A percentile compares a stretch with the other conserved stretches of the same genome.
Evolutionary conservation across 2,888 invertebrate genomes (phyloP).

Genomic region (Campaea margaritaria): DNA sequence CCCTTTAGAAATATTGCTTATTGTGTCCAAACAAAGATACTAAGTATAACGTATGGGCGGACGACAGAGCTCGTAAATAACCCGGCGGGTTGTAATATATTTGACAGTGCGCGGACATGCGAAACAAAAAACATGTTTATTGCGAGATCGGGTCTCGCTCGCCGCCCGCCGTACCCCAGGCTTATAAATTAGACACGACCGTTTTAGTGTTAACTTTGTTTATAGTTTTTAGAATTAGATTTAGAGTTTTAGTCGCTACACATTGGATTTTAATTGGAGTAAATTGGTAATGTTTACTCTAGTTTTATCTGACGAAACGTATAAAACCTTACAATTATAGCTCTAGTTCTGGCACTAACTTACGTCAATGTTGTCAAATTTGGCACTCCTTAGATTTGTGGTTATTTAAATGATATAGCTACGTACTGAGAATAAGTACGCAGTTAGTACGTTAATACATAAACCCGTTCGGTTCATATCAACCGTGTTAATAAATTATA

Average conservation of each 20-base stretch:
- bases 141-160: conserved; percentile 71
- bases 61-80: conserved; percentile 84
- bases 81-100: conserved; percentile 84
- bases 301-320: no score
- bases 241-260: conserved; percentile 24
- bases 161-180: conserved; percentile 52
- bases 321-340: no score
- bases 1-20: conserved; percentile 85
- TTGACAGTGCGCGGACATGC: conserved; percentile 85
- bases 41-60: conserved; percentile 86
- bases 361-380: no score
- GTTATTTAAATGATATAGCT: no score
- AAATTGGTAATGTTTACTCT: background rate
- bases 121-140: conserved; percentile 85
- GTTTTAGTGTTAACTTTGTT: conserved; percentile 72
- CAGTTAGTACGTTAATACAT: no score
- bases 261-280: conserved; percentile 6
- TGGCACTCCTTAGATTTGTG: no score
- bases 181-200: conserved; percentile 71
- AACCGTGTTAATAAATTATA: conserved; percentile 22
- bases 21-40: conserved; percentile 86
- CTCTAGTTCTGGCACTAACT: no score
- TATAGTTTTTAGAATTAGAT: conserved; percentile 40
- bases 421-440: no score
- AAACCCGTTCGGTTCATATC: background rate